Percentiles rank a stretch among this genome's conserved stretches.
These are phyloP conservation scores for Laupala kohalensis DNA, from an alignment of 1,140 invertebrate genomes.

Conservation along the genomic window DNA sequence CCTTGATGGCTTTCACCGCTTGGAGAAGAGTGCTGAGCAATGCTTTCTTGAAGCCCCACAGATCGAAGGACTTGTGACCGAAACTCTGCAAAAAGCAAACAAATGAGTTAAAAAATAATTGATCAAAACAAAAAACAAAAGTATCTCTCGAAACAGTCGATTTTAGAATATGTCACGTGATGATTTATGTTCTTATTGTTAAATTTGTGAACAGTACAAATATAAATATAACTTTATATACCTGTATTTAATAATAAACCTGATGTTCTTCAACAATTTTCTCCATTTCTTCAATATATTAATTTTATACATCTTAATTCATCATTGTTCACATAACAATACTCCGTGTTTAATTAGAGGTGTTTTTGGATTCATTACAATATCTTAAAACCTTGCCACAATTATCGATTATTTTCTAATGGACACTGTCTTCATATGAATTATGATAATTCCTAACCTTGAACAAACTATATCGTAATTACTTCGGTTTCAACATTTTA, in stretches of 20 bases:
- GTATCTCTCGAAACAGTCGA: neutral
- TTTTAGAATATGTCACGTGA: too few relatives aligned
- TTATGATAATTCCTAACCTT: too few relatives aligned
- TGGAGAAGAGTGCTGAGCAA: conserved; percentile 65
- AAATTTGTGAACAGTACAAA: too few relatives aligned
- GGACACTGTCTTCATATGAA: too few relatives aligned
- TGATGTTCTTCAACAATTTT: neutral
- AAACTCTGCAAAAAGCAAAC: conserved; percentile 25
- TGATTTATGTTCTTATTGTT: neutral
- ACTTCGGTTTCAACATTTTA: too few relatives aligned
- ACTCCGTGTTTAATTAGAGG: neutral
- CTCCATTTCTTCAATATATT: neutral
- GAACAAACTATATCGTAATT: too few relatives aligned
- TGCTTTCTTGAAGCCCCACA: conserved; percentile 65
- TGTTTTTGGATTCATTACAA: neutral
- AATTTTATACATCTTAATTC: neutral
- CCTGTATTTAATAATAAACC: too few relatives aligned
- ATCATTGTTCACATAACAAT: neutral
- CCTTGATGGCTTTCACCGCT: conserved; percentile 72
- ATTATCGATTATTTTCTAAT: too few relatives aligned
- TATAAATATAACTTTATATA: too few relatives aligned
- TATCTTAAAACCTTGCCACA: too few relatives aligned
- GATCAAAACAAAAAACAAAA: neutral
- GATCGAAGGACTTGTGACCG: conserved; percentile 43
- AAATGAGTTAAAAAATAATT: neutral